phyloP scores from a whole-genome alignment of 2,888 invertebrate species.

The Xestia ashworthii region DNA sequence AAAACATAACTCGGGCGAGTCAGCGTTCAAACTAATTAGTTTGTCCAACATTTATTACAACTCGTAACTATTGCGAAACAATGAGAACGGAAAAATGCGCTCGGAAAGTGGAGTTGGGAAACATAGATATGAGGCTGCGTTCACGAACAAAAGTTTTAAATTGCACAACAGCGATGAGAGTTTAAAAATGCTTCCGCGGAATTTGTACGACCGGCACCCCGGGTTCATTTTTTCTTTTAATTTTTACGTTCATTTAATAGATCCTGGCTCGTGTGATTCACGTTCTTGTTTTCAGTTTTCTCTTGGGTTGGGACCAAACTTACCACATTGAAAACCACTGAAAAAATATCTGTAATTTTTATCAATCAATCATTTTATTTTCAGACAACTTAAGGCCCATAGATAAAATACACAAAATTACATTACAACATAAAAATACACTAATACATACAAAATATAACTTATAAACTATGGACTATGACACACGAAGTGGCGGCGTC shows the following conservation, averaged over 20 bases:
- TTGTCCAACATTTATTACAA: slow-evolving; percentile 30
- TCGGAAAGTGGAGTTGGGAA: slow-evolving; percentile 12
- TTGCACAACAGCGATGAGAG: slow-evolving; percentile 18
- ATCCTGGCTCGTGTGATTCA: neutral
- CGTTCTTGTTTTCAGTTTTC: neutral
- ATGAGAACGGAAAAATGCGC: slow-evolving; percentile 30
- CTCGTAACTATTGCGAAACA: slow-evolving; percentile 26
- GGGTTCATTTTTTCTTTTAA: slow-evolving; percentile 12
- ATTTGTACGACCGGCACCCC: slow-evolving; percentile 14
- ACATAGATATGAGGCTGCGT: slow-evolving; percentile 12
- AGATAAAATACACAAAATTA: too few species aligned
- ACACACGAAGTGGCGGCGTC: too few species aligned
- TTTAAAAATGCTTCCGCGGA: slow-evolving; percentile 24
- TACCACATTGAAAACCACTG: neutral
- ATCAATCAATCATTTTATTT: too few species aligned
- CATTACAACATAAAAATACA: too few species aligned
- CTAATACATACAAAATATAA: too few species aligned
- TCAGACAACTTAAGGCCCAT: too few species aligned
- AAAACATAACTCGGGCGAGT: slow-evolving; percentile 5
- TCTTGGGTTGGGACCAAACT: neutral
- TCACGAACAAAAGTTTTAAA: slow-evolving; percentile 37
- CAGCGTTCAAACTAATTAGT: slow-evolving; percentile 35
- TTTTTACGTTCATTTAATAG: neutral
- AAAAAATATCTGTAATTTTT: neutral
- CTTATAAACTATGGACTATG: too few species aligned